Conservation (phyloP, 2,797 vertebrate species). For the Etheostoma nigrum region DNA sequence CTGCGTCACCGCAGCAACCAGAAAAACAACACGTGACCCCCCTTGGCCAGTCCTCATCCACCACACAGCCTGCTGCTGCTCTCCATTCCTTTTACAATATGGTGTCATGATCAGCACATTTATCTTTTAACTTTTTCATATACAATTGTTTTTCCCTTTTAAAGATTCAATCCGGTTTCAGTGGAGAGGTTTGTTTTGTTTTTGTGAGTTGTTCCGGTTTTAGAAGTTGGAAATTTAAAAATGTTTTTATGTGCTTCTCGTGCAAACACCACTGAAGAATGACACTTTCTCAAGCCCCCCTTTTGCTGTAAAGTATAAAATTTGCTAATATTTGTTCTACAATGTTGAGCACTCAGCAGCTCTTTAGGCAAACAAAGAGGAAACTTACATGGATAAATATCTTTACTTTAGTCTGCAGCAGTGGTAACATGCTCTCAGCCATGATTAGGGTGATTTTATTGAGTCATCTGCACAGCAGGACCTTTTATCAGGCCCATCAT, state of each 20-base stretch:
- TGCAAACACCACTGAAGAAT: conserved; percentile 1
- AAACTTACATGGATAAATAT: neutral
- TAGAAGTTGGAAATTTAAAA: neutral
- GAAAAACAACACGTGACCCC: conserved; percentile 55
- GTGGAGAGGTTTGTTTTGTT: neutral
- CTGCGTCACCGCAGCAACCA: conserved; percentile 49
- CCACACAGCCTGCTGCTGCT: conserved; percentile 18
- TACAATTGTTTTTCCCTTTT: neutral
- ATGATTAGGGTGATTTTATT: conserved; percentile 13
- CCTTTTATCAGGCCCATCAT: conserved; percentile 19
- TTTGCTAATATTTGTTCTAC: conserved; percentile 23
- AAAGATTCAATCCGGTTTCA: neutral
- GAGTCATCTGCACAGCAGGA: conserved; percentile 14
- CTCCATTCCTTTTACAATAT: conserved; percentile 25
- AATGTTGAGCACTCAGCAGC: conserved; percentile 4
- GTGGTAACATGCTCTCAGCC: neutral
- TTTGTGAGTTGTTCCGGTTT: neutral
- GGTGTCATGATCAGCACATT: neutral
- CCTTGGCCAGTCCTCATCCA: neutral
- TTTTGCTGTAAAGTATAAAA: conserved; percentile 10
- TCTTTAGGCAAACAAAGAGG: conserved; percentile 8
- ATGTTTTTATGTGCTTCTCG: neutral
- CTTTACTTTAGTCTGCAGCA: conserved; percentile 18
- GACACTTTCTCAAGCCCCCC: neutral
- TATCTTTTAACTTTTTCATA: neutral